Evolutionary conservation across 1,140 invertebrate genomes (phyloP), one percentile per base, ranked within the genome.

Genomic region (Calosoma granatense): DNA sequence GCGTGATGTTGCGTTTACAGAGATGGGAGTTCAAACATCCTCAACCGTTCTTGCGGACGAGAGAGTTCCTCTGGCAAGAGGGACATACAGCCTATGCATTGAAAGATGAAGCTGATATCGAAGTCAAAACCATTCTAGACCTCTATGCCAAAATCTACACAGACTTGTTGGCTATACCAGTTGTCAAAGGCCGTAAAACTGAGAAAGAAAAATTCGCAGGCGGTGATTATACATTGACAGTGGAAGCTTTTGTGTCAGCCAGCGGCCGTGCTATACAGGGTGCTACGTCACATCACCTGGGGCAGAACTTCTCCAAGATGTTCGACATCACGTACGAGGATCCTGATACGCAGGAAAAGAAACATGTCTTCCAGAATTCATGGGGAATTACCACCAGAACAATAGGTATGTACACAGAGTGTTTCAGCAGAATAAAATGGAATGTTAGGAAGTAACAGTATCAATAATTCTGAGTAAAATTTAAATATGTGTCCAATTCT

Each of bases 21-120:
- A 81, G 97, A 68, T 99, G 97, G 97, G 97, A 99, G 77, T 99
- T 99, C 72, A 99, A 99, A 72, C 95, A 99, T 77, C 97, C 97
- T 2, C 96, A 97, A 70, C 97, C 97, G 2, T 99, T 99, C 74
- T 72, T 99, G 20, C 78, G 97, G 36, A 98, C 97, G 0, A 80
- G 97, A 59, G 97, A 99, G 76, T 99, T 99, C 77, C 78, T 99
- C 1, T 99, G 97, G 97, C 97, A 99, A 78, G 97, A 99, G 78
- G 97, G 97, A 1, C 97, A 99, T 72, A 92, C 94, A 2, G 97
- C 95, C 4, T 97, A 88, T 76, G 87, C 91, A 0, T 83, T 75
- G 0, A 74, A 83, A 64, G 72, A 85, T 39, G 94, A 97, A 64
- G 96, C 97, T 2, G 83, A 85, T 54, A 81, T 88, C 64, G 97